A percentile compares a stretch with the other conserved stretches of the same genome.
These are phyloP conservation scores for Beroe forskalii DNA, from an alignment of 37 sponge, comb jelly and placozoan species.

Conservation along the genomic window DNA sequence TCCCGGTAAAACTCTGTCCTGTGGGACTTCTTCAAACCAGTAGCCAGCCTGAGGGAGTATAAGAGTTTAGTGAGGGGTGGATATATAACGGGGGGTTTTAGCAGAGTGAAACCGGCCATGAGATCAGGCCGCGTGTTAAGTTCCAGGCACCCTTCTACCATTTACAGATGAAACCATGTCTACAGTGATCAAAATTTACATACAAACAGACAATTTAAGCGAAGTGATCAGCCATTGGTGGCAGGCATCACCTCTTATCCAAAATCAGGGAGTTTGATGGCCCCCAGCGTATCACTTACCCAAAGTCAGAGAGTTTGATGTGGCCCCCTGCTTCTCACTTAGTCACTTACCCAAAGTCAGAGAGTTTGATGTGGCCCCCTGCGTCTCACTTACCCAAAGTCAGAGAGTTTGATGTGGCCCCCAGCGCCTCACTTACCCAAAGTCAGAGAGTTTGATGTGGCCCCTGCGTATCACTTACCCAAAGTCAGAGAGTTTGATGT, in stretches of 20 bases:
- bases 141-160: no score
- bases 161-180: no score
- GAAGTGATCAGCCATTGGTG: no score
- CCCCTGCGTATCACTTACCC: constrained; percentile 88
- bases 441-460: constrained; percentile 93
- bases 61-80: no score
- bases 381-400: constrained; percentile 87
- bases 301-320: constrained; percentile 95
- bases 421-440: constrained; percentile 90
- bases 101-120: no score
- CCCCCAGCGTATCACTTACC: constrained; percentile 85
- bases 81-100: no score
- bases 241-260: no score
- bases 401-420: constrained; percentile 93
- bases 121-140: no score
- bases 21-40: constrained; percentile 94
- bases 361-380: constrained; percentile 89
- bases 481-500: constrained; percentile 94
- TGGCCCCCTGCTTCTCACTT: constrained; percentile 91
- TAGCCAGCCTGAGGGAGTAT: constrained; percentile 73
- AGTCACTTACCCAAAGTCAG: constrained; percentile 92
- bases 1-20: constrained; percentile 95
- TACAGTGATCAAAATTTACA: no score
- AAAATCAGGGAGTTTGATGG: constrained; percentile 94
- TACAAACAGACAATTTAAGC: no score